A percentile compares a stretch with the other conserved stretches of the same genome.
Conservation (phyloP, 1,140 invertebrate genomes). For the Copidosoma floridanum region DNA sequence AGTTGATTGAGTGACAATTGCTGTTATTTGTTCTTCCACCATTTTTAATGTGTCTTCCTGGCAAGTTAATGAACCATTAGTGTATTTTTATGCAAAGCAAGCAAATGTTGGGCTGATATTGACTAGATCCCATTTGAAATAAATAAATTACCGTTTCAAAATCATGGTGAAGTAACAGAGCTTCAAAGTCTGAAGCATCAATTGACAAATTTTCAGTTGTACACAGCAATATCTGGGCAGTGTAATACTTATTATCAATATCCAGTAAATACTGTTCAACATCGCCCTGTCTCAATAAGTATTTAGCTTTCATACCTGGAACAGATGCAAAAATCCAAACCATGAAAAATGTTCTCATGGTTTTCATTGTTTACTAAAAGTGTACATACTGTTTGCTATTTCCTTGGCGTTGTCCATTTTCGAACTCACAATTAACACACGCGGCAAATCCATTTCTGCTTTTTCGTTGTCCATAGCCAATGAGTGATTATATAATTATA, state of each 20-base stretch:
- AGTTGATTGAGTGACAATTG: constrained; percentile 36
- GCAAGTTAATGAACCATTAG: neutral
- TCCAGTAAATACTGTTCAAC: constrained; percentile 60
- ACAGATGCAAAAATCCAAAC: constrained; percentile 39
- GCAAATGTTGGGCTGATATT: neutral
- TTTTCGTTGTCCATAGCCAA: neutral
- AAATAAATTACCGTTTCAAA: constrained; percentile 52
- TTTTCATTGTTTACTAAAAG: constrained; percentile 1
- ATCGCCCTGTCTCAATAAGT: constrained; percentile 43
- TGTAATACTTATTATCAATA: constrained; percentile 70
- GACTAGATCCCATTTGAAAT: neutral
- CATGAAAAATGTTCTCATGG: neutral
- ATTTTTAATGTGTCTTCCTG: constrained; percentile 48
- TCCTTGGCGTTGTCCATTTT: constrained; percentile 40
- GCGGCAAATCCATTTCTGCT: constrained; percentile 41
- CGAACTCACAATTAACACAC: constrained; percentile 43
- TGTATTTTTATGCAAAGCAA: neutral
- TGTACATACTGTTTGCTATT: constrained; percentile 47
- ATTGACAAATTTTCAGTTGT: constrained; percentile 52
- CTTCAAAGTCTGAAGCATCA: constrained; percentile 57
- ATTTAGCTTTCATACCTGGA: constrained; percentile 50
- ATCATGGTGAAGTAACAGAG: constrained; percentile 63
- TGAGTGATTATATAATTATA: too few relatives aligned
- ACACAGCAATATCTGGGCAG: constrained; percentile 60
- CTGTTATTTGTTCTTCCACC: constrained; percentile 39